Conservation (phyloP, 2,113 vertebrate species). For the Lycaon pictus region DNA sequence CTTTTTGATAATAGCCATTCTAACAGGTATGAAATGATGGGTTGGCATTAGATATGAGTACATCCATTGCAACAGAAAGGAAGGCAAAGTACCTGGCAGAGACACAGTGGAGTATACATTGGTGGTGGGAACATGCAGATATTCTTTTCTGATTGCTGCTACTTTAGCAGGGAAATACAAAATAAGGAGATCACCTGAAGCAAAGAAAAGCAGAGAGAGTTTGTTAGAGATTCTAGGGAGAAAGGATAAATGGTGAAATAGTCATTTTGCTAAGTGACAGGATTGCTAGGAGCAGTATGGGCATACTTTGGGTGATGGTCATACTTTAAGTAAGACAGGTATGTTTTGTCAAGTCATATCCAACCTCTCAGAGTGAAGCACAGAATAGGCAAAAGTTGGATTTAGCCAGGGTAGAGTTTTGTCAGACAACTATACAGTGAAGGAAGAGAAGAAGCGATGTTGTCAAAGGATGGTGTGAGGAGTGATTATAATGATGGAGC, state of each 20-base stretch:
- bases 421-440: not conserved
- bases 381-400: not conserved
- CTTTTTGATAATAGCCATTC: not conserved
- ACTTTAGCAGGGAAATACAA: slow-evolving; percentile 6
- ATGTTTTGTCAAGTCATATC: slow-evolving; percentile 2
- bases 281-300: not conserved
- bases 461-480: not conserved
- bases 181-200: not conserved
- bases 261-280: not conserved
- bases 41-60: not conserved
- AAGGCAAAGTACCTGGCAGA: not conserved
- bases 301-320: not conserved
- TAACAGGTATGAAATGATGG: not conserved
- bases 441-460: not conserved
- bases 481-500: no score
- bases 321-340: not conserved
- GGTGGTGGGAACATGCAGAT: not conserved
- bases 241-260: not conserved
- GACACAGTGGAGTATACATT: not conserved
- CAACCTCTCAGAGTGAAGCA: slow-evolving; percentile 19
- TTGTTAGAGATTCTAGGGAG: not conserved
- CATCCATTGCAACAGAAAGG: not conserved
- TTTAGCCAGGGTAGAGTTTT: not conserved
- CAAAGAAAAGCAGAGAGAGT: not conserved
- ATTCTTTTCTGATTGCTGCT: slow-evolving; percentile 21